These are phyloP conservation scores for Atherinomorus stipes DNA, from an alignment of 2,113 vertebrate genomes.

Conservation along the genomic window DNA sequence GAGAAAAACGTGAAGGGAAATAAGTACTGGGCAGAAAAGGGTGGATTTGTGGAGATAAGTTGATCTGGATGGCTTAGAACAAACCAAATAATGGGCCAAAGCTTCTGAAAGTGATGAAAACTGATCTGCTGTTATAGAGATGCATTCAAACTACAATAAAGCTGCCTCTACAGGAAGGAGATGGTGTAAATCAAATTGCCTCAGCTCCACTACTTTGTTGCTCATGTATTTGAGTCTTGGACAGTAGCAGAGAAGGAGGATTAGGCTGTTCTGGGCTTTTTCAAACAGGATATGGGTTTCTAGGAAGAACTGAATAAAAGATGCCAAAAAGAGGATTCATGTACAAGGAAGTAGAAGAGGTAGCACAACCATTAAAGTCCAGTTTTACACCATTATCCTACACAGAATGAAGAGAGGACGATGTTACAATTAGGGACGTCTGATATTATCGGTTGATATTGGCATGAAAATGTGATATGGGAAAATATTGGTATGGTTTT, in stretches of 20 bases:
- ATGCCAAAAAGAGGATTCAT: constrained; percentile 30
- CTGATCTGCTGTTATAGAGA: constrained; percentile 47
- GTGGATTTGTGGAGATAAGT: constrained; percentile 57
- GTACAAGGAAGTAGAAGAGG: neutral
- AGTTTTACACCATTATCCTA: neutral
- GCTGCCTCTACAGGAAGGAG: constrained; percentile 58
- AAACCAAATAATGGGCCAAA: constrained; percentile 49
- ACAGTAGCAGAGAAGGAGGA: constrained; percentile 46
- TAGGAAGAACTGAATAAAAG: constrained; percentile 20
- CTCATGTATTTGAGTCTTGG: constrained; percentile 46
- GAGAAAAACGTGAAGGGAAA: constrained; percentile 33
- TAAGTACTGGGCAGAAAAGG: constrained; percentile 29
- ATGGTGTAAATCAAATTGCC: constrained; percentile 63
- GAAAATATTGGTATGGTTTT: too few relatives aligned
- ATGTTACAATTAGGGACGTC: too few relatives aligned
- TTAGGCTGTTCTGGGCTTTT: constrained; percentile 42
- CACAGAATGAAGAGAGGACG: neutral
- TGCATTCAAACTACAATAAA: constrained; percentile 50
- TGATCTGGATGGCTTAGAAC: constrained; percentile 50
- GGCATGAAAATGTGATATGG: too few relatives aligned
- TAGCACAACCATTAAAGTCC: neutral
- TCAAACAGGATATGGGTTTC: constrained; percentile 29
- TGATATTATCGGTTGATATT: too few relatives aligned
- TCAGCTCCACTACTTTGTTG: constrained; percentile 46
- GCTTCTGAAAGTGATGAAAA: constrained; percentile 56